Evolutionary conservation across 2,797 vertebrate genomes (phyloP).

Genomic region (Phataginus tricuspis): DNA sequence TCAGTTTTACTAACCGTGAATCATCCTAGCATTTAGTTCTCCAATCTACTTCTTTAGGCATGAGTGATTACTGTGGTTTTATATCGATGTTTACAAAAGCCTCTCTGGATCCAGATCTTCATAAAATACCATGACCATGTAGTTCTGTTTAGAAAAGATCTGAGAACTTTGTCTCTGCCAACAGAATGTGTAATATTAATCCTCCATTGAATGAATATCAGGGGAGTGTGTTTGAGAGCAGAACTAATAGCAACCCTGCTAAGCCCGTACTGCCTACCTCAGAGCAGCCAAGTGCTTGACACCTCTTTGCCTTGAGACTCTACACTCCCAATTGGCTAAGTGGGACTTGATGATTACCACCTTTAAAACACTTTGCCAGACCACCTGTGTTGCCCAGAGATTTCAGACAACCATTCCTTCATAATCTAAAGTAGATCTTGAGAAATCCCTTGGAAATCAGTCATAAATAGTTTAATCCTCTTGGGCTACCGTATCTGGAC

Average conservation of each 20-base stretch:
- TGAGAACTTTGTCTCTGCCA: background rate
- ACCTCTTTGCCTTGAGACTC: background rate
- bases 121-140: background rate
- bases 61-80: constrained; percentile 25
- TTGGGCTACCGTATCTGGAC: background rate
- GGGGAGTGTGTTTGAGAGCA: background rate
- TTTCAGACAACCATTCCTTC: background rate
- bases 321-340: background rate
- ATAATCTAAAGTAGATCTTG: background rate
- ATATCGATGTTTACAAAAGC: background rate
- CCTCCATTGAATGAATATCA: background rate
- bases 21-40: background rate
- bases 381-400: background rate
- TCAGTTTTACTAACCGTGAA: background rate
- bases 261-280: background rate
- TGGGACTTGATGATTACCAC: background rate
- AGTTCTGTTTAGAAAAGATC: background rate
- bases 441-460: constrained; percentile 30
- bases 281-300: background rate
- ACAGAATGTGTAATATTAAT: background rate
- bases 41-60: background rate
- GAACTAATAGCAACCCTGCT: background rate
- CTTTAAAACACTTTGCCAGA: background rate
- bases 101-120: background rate
- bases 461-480: background rate